Percentiles rank a stretch among this genome's conserved stretches.
Evolutionary conservation across 2,797 vertebrate species (phyloP).

Genomic region (Dryobates pubescens): DNA sequence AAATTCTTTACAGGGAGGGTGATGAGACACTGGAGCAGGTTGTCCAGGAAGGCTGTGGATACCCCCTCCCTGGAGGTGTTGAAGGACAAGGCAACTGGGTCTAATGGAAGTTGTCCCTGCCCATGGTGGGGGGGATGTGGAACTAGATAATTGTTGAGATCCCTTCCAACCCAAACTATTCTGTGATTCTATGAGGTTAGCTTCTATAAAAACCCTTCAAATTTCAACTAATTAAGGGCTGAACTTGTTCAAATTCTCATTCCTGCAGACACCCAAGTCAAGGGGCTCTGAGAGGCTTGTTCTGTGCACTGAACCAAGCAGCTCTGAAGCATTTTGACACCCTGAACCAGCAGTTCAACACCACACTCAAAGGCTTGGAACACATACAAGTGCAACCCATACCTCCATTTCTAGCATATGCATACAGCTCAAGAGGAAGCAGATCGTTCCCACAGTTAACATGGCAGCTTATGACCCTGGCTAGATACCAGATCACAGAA

Average conservation of each 20-base stretch:
- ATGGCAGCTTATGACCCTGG: neutral
- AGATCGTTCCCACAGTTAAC: neutral
- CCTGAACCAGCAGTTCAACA: neutral
- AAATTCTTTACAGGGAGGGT: too few species aligned
- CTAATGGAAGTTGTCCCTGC: too few species aligned
- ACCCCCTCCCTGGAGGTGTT: too few species aligned
- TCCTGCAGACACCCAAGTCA: neutral
- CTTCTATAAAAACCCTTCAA: neutral
- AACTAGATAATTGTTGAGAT: too few species aligned
- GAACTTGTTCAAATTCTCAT: neutral
- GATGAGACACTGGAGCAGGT: too few species aligned
- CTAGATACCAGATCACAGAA: neutral
- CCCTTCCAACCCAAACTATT: too few species aligned
- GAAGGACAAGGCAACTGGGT: too few species aligned
- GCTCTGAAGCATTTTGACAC: neutral
- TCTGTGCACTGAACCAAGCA: neutral
- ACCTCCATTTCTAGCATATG: neutral
- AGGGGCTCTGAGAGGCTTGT: neutral
- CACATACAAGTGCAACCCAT: rapidly evolving
- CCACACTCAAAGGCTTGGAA: rapidly evolving
- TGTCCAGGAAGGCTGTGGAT: too few species aligned
- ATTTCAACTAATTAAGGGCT: neutral
- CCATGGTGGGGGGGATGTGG: too few species aligned
- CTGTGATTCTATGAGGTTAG: neutral
- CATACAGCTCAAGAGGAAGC: neutral